A percentile compares a stretch with the other conserved stretches of the same genome.
Evolutionary conservation across 1,140 invertebrate genomes (phyloP).

Genomic region (Drosophila erecta): DNA sequence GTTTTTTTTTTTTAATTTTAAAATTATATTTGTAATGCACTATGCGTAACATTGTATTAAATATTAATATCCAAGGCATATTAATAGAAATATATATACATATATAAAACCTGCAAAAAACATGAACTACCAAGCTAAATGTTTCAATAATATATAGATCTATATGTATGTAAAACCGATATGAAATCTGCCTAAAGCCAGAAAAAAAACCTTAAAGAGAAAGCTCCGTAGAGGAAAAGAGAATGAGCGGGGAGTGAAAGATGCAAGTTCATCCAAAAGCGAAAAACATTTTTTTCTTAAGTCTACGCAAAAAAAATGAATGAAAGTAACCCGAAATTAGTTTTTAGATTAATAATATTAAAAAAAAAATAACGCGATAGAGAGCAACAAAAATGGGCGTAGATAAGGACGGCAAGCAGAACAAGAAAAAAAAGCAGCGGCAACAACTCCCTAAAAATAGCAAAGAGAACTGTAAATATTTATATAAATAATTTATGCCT

Average conservation of each 20-base stretch:
- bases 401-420: slow-evolving; percentile 19
- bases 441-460: slow-evolving; percentile 54
- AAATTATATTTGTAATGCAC: slow-evolving; percentile 71
- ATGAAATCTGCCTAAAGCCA: slow-evolving; percentile 52
- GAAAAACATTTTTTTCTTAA: slow-evolving; percentile 64
- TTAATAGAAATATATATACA: slow-evolving; percentile 65
- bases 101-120: slow-evolving; percentile 37
- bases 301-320: slow-evolving; percentile 29
- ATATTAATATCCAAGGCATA: slow-evolving; percentile 73
- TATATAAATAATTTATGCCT: slow-evolving; percentile 74
- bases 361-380: slow-evolving; percentile 36
- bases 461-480: slow-evolving; percentile 75
- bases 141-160: slow-evolving; percentile 74
- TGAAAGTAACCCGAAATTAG: slow-evolving; percentile 47
- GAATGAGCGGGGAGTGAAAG: background rate
- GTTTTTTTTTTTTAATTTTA: slow-evolving; percentile 69
- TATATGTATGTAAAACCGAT: slow-evolving; percentile 66
- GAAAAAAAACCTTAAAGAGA: slow-evolving; percentile 12
- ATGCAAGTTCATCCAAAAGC: slow-evolving; percentile 13
- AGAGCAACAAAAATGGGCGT: slow-evolving; percentile 17
- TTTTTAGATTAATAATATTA: slow-evolving; percentile 52
- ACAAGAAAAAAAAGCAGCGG: slow-evolving; percentile 4
- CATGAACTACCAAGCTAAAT: slow-evolving; percentile 68
- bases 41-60: slow-evolving; percentile 73
- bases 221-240: slow-evolving; percentile 18